A percentile compares a stretch with the other conserved stretches of the same genome.
Evolutionary conservation across 2,113 vertebrate species (phyloP).

Genomic region (Nasalis larvatus): DNA sequence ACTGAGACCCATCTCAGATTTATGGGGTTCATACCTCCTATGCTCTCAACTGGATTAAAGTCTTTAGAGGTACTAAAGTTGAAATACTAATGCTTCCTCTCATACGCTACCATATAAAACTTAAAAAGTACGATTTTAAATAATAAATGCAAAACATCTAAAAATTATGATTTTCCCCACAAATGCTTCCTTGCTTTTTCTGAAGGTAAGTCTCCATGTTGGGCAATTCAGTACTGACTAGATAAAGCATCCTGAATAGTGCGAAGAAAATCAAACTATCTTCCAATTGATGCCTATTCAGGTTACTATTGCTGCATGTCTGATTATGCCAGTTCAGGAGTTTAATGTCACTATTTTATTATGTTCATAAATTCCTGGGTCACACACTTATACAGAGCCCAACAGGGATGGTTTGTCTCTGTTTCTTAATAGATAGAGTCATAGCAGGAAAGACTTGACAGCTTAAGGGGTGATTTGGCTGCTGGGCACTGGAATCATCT

Average conservation of each 20-base stretch:
- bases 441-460: background rate
- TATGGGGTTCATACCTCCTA: background rate
- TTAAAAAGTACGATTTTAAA: background rate
- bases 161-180: background rate
- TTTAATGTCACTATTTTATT: background rate
- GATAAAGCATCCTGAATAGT: background rate
- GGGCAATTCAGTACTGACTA: background rate
- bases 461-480: background rate
- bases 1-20: too few species aligned
- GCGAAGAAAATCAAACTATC: background rate
- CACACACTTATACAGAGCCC: background rate
- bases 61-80: background rate
- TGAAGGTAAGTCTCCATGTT: background rate
- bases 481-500: background rate
- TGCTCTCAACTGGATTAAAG: background rate
- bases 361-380: background rate
- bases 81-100: background rate
- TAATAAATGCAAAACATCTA: background rate
- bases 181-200: background rate
- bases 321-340: background rate
- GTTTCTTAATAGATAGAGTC: background rate
- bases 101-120: background rate
- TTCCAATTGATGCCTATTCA: background rate
- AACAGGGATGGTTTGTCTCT: background rate
- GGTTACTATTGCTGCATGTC: background rate